Evolutionary conservation across 1,140 invertebrate species (phyloP).

Genomic region (Heliconius eleuchia): DNA sequence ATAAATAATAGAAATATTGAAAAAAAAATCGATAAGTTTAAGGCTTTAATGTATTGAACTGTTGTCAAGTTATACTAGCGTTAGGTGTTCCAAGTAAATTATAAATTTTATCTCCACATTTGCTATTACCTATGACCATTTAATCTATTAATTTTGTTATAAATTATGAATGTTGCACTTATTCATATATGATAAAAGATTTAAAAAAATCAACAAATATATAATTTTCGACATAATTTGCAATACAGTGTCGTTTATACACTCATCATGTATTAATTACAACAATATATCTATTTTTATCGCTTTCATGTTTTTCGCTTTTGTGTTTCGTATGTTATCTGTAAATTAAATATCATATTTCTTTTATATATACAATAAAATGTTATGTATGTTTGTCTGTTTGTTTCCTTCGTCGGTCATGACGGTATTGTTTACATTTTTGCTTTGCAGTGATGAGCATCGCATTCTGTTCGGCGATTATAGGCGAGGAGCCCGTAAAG

Average conservation of each 20-base stretch:
- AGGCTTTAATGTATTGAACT: not conserved
- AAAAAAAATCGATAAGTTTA: not conserved
- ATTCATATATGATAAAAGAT: not conserved
- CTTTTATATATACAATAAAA: not conserved
- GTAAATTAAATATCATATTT: not conserved
- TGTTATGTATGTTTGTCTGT: too few species aligned
- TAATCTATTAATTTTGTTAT: not conserved
- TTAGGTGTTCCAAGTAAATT: too few species aligned
- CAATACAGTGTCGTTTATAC: not conserved
- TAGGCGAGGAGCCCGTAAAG: slow-evolving; percentile 45
- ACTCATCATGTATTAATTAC: too few species aligned
- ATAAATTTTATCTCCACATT: not conserved
- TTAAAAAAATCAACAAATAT: not conserved
- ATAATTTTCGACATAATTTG: not conserved
- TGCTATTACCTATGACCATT: not conserved
- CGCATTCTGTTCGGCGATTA: slow-evolving; percentile 41
- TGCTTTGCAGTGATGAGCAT: slow-evolving; percentile 57
- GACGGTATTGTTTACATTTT: slow-evolving; percentile 20
- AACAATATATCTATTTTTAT: not conserved
- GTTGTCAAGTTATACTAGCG: not conserved
- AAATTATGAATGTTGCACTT: not conserved
- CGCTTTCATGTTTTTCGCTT: not conserved
- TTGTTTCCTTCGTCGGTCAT: not conserved
- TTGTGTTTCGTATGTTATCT: not conserved
- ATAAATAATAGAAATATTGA: too few species aligned